Base-by-base conservation (phyloP, 2,888 invertebrate genomes). In the Orthosia cruda region DNA sequence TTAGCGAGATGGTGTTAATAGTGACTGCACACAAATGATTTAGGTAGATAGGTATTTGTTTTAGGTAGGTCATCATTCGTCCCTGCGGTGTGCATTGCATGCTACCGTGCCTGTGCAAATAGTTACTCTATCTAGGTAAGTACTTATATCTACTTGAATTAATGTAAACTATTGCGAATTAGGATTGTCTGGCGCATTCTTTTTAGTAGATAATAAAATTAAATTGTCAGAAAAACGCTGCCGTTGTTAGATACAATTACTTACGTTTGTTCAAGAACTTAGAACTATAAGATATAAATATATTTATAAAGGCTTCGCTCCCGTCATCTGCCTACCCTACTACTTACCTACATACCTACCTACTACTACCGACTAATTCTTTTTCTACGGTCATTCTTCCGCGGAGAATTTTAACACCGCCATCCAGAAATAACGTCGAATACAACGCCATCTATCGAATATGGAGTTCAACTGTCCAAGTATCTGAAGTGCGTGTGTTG, bases 1-100 rank as follows among this genome's bases (percentile, higher is more conserved):
- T 83, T 78, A 72, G 69, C 58, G 32, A 49, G 40, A n/a, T 32
- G 32, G 57, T 70, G 67, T 70, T 83, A 78, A 77, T 67, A 54
- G n/a, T 49, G 18, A 47, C 23, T 52, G 45, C 55, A 75, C 20
- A 76, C 57, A 58, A 54, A 55, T 7, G 13, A 47, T 45, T n/a
- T 15, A 40, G 23, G 15, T 69, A 45, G 11, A 18, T 66, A 49
- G 18, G 26, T 20, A 12, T 26, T 20, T 40, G 3, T 16, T 54
- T 55, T 52, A 45, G 47, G 18, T 40, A 50, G 45, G 52, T 18
- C 12, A 5, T 23, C 23, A 50, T 23, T 52, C 12, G 68, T 50
- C 16, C 47, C 61, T 66, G 61, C 20, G 58, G 57, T 77, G 64
- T 52, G 50, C 55, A 52, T 55, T 65, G 71, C 50, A 13, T 65